Evolutionary conservation across 2,888 invertebrate species (phyloP).

Genomic region (Pediacus dermestoides): DNA sequence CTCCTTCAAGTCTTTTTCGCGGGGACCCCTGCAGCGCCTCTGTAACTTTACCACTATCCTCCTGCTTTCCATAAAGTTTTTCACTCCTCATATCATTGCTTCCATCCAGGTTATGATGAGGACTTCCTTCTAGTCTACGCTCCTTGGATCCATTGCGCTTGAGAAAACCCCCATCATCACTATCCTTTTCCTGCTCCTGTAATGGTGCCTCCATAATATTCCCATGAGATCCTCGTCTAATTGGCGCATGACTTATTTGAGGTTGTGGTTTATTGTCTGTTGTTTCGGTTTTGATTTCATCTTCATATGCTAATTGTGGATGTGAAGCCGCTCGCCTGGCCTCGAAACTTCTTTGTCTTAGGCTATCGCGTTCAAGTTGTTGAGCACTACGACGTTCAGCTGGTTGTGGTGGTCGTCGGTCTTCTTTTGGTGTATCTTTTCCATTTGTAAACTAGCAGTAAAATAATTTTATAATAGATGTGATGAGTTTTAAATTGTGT

Average conservation of each 20-base stretch:
- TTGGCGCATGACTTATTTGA: conserved; percentile 40
- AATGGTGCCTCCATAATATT: conserved; percentile 54
- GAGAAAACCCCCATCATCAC: conserved; percentile 58
- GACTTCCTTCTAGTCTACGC: conserved; percentile 23
- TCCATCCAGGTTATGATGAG: conserved; percentile 21
- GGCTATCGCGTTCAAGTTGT: conserved; percentile 59
- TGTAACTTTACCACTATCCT: conserved; percentile 34
- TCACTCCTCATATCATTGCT: conserved; percentile 19
- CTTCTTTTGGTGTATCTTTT: conserved; percentile 11
- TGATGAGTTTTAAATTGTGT: conserved; percentile 19
- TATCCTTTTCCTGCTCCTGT: conserved; percentile 37
- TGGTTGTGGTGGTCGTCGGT: conserved; percentile 24
- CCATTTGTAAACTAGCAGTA: no score
- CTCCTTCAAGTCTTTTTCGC: conserved; percentile 41
- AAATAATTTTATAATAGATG: conserved; percentile 1
- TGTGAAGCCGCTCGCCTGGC: conserved; percentile 62
- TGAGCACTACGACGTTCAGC: conserved; percentile 59
- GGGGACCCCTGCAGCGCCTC: conserved; percentile 44
- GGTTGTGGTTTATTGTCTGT: conserved; percentile 38
- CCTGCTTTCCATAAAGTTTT: conserved; percentile 10
- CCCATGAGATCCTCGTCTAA: conserved; percentile 58
- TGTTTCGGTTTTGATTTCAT: conserved; percentile 41
- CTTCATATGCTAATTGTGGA: conserved; percentile 61
- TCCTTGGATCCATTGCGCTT: conserved; percentile 49
- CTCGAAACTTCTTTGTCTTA: conserved; percentile 58